Evolutionary conservation across 2,797 vertebrate species (phyloP).

Genomic region (Sciaenops ocellatus): DNA sequence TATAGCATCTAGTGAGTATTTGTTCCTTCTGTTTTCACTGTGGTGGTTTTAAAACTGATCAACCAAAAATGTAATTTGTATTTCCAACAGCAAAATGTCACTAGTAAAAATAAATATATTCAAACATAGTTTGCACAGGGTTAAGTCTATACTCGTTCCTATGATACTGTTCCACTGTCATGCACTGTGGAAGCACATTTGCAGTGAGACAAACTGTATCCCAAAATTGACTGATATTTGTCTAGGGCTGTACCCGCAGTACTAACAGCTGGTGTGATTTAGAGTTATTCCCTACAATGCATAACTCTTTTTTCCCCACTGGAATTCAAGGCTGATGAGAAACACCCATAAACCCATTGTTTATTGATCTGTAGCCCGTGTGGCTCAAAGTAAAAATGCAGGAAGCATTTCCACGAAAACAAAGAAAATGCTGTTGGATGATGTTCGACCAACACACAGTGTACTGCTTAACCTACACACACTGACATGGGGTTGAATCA

Average conservation of each 20-base stretch:
- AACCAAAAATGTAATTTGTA: background rate
- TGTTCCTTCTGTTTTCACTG: background rate
- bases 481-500: background rate
- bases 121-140: background rate
- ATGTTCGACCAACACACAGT: background rate
- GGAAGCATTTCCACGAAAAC: slow-evolving; percentile 21
- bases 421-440: background rate
- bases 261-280: background rate
- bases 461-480: background rate
- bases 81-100: background rate
- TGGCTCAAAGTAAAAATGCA: slow-evolving; percentile 1
- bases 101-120: background rate
- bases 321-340: slow-evolving; percentile 23
- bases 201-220: background rate
- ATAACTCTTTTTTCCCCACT: background rate
- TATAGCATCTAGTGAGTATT: background rate
- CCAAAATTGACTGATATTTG: background rate
- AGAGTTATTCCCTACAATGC: background rate
- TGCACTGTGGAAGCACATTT: background rate
- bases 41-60: background rate
- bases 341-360: slow-evolving; percentile 26
- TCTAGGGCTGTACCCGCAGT: background rate
- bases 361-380: slow-evolving; percentile 1
- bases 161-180: background rate
- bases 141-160: too few species aligned